These are phyloP conservation scores for Urophycis tenuis DNA, from an alignment of 2,797 vertebrate species.

Conservation along the genomic window DNA sequence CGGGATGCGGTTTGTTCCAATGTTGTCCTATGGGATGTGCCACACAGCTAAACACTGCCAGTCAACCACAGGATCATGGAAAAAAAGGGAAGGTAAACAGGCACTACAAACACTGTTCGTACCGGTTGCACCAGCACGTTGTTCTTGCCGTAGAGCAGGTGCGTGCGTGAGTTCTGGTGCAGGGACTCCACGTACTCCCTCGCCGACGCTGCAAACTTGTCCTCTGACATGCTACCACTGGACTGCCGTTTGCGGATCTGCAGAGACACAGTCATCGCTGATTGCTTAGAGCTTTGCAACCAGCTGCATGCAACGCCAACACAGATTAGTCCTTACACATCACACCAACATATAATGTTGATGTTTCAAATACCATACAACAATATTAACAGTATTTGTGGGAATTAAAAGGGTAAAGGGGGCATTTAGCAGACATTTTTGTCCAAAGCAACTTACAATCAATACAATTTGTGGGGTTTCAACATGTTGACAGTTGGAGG, in stretches of 20 bases:
- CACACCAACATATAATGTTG: not conserved
- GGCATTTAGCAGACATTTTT: too few relatives aligned
- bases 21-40: not conserved
- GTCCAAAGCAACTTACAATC: too few relatives aligned
- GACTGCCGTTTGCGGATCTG: conserved; percentile 92
- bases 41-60: not conserved
- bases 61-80: not conserved
- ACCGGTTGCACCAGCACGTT: conserved; percentile 95
- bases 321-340: not conserved
- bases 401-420: too few relatives aligned
- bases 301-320: not conserved
- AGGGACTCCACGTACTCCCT: conserved; percentile 94
- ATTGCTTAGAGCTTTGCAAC: not conserved
- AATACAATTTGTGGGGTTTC: too few relatives aligned
- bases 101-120: conserved; percentile 35
- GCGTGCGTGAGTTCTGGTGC: conserved; percentile 89
- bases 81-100: not conserved
- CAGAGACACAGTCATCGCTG: conserved; percentile 10
- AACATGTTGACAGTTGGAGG: too few relatives aligned
- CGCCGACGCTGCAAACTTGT: conserved; percentile 85
- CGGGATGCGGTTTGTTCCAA: not conserved
- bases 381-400: too few relatives aligned
- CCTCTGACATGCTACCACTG: conserved; percentile 81
- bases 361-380: not conserved
- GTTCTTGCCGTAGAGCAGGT: conserved; percentile 95